Evolutionary conservation across 1,140 invertebrate species (phyloP).

Genomic region (Drosophila kikkawai): DNA sequence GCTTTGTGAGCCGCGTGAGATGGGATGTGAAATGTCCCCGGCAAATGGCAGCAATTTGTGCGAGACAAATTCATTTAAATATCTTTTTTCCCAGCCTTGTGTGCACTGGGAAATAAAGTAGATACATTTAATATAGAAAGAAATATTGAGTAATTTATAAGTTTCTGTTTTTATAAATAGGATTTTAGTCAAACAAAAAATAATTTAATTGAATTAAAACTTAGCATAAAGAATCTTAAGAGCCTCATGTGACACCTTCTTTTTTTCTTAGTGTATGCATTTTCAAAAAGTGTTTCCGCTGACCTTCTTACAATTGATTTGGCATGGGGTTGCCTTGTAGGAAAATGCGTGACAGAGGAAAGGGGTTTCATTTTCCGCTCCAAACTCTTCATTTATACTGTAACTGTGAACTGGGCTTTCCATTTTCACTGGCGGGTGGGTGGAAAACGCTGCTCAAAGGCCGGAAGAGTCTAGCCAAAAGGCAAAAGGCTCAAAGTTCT

Average conservation of each 20-base stretch:
- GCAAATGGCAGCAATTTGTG: constrained; percentile 82
- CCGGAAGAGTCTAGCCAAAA: constrained; percentile 74
- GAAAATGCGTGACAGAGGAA: constrained; percentile 23
- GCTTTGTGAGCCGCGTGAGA: constrained; percentile 29
- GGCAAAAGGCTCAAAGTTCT: constrained; percentile 65
- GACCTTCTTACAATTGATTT: constrained; percentile 80
- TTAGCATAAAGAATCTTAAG: no score
- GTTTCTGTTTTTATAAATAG: no score
- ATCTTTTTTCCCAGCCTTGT: constrained; percentile 56
- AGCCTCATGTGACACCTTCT: no score
- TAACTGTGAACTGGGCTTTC: constrained; percentile 63
- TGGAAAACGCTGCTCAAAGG: constrained; percentile 62
- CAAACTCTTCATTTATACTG: constrained; percentile 70
- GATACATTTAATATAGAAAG: no score
- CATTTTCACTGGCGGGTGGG: constrained; percentile 29
- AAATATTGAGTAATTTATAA: no score
- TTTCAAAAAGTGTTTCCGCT: constrained; percentile 27
- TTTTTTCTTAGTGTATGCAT: constrained; percentile 5
- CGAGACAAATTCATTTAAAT: constrained; percentile 84
- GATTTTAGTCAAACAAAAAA: no score
- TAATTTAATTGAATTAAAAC: not conserved
- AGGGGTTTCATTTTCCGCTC: constrained; percentile 55
- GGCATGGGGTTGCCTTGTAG: constrained; percentile 26
- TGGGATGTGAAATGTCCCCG: constrained; percentile 58
- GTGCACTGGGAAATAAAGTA: constrained; percentile 21